Evolutionary conservation across 2,113 vertebrate genomes (phyloP).

Genomic region (Chaetura pelagica): DNA sequence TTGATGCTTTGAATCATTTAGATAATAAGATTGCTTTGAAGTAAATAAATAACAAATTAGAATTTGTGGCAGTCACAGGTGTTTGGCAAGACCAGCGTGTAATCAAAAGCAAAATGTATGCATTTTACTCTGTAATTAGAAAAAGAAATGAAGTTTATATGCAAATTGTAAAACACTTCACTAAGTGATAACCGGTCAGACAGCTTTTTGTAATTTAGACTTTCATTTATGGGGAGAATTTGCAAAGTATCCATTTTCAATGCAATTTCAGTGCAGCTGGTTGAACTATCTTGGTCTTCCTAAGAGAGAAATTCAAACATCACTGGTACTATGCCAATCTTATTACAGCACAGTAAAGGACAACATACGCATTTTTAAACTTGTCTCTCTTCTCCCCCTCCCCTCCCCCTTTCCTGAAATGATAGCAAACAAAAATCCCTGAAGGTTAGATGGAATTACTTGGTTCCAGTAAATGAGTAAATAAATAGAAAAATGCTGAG

Average conservation of each 20-base stretch:
- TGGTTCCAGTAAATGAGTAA: neutral
- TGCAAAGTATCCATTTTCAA: slow-evolving; percentile 74
- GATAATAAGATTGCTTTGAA: slow-evolving; percentile 84
- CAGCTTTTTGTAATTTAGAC: slow-evolving; percentile 77
- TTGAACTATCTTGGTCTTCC: slow-evolving; percentile 64
- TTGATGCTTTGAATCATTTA: slow-evolving; percentile 77
- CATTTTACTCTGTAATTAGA: slow-evolving; percentile 82
- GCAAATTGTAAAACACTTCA: slow-evolving; percentile 78
- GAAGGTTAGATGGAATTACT: slow-evolving; percentile 8
- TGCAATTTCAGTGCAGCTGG: slow-evolving; percentile 77
- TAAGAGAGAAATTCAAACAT: slow-evolving; percentile 72
- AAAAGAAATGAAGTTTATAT: slow-evolving; percentile 84
- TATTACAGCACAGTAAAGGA: slow-evolving; percentile 52
- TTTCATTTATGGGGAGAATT: slow-evolving; percentile 74
- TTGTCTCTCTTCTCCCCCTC: neutral
- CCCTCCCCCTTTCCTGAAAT: neutral
- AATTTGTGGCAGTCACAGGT: slow-evolving; percentile 84
- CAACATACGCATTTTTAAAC: slow-evolving; percentile 66
- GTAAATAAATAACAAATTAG: slow-evolving; percentile 83
- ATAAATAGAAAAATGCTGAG: neutral
- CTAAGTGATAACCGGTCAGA: slow-evolving; percentile 76
- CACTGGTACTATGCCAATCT: slow-evolving; percentile 61
- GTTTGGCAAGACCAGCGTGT: slow-evolving; percentile 77
- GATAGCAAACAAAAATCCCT: neutral
- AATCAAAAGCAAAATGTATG: slow-evolving; percentile 81